Conservation (phyloP, 2,797 vertebrate species). For the Halcyon badia region DNA sequence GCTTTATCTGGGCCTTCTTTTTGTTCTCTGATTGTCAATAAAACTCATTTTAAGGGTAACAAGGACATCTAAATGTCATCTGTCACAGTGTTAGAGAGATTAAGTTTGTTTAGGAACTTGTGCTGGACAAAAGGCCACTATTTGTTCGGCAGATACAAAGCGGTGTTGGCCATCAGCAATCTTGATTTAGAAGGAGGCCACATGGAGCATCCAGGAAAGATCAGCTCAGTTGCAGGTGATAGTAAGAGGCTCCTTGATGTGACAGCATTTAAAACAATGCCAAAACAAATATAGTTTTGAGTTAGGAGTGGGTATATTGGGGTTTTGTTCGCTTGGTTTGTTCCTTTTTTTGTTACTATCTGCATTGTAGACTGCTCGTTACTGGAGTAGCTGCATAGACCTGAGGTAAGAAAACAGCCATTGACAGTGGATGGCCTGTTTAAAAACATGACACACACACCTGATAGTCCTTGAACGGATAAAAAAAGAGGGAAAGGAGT, state of each 20-base stretch:
- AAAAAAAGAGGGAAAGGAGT: constrained; percentile 78
- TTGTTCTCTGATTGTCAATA: constrained; percentile 91
- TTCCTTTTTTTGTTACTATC: neutral
- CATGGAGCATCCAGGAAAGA: constrained; percentile 78
- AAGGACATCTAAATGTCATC: constrained; percentile 92
- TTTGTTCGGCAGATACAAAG: constrained; percentile 88
- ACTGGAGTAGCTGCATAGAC: constrained; percentile 62
- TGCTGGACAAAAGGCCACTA: constrained; percentile 87
- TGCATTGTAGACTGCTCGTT: neutral
- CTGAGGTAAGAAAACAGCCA: constrained; percentile 73
- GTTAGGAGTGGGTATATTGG: constrained; percentile 12
- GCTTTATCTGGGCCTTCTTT: constrained; percentile 87
- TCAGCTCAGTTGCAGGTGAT: constrained; percentile 87
- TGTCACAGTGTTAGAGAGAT: constrained; percentile 91
- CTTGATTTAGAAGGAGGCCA: constrained; percentile 83
- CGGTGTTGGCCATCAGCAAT: constrained; percentile 80
- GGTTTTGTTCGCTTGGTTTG: constrained; percentile 7
- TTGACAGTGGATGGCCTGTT: constrained; percentile 72
- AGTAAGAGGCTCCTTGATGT: constrained; percentile 79
- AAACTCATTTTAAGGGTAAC: constrained; percentile 91
- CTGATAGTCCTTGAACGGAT: constrained; percentile 84
- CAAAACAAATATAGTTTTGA: constrained; percentile 76
- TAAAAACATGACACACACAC: constrained; percentile 84
- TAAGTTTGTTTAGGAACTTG: constrained; percentile 92
- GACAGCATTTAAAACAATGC: constrained; percentile 65